A percentile compares a stretch with the other conserved stretches of the same genome.
Conservation (phyloP, 2,797 vertebrate genomes). For the Pagetopsis macropterus region DNA sequence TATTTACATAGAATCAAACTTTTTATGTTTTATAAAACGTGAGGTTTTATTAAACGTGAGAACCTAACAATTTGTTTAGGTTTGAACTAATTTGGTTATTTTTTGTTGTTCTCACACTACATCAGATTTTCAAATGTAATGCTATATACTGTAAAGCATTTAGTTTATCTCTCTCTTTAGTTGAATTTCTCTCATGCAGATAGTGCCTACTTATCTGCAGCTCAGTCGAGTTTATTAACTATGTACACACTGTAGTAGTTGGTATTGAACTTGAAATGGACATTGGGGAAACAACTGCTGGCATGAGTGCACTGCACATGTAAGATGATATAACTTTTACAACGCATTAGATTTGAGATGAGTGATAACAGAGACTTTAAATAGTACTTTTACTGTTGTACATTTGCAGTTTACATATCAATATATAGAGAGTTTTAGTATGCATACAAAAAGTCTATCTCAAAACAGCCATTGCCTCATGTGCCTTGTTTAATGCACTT, state of each 20-base stretch:
- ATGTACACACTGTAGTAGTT: slow-evolving; percentile 1
- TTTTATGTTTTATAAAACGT: too few relatives aligned
- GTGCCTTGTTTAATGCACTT: not conserved
- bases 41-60: too few relatives aligned
- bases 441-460: slow-evolving; percentile 3
- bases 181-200: not conserved
- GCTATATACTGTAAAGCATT: not conserved
- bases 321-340: slow-evolving; percentile 3
- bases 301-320: slow-evolving; percentile 7
- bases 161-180: not conserved
- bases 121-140: not conserved
- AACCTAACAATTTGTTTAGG: too few relatives aligned
- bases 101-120: not conserved
- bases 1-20: too few relatives aligned
- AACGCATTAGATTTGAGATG: slow-evolving; percentile 17
- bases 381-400: not conserved
- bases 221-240: slow-evolving; percentile 6
- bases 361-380: slow-evolving; percentile 30
- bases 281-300: slow-evolving; percentile 5
- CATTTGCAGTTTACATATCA: not conserved
- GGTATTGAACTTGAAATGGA: slow-evolving; percentile 12
- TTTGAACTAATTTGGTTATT: not conserved
- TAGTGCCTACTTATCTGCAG: not conserved
- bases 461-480: slow-evolving; percentile 10
- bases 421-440: slow-evolving; percentile 1